phyloP scores from a whole-genome alignment of 1,140 invertebrate species.

The Drosophila melanica region DNA sequence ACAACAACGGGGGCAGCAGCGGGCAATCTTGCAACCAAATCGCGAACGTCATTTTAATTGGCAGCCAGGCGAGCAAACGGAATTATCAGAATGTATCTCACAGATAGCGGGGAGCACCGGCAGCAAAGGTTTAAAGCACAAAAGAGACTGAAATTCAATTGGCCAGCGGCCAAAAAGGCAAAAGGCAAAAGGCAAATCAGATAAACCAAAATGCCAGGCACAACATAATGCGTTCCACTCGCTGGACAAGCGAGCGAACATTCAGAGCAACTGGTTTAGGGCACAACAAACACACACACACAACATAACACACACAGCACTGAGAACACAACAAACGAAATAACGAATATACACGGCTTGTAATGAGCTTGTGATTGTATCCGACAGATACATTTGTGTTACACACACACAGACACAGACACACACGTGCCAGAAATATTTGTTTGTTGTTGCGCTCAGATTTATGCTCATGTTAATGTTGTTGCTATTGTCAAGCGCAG shows the following conservation, averaged over 20 bases:
- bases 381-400: slow-evolving; percentile 71
- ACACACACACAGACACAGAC: slow-evolving; percentile 34
- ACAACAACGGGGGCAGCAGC: neutral
- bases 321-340: slow-evolving; percentile 32
- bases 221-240: slow-evolving; percentile 56
- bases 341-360: slow-evolving; percentile 45
- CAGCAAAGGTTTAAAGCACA: slow-evolving; percentile 53
- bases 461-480: slow-evolving; percentile 63
- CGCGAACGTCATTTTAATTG: slow-evolving; percentile 74
- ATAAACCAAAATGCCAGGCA: slow-evolving; percentile 60
- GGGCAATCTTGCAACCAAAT: slow-evolving; percentile 46
- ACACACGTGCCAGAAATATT: slow-evolving; percentile 39
- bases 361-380: slow-evolving; percentile 78
- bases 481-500: slow-evolving; percentile 50
- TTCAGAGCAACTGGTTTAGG: slow-evolving; percentile 35
- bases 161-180: slow-evolving; percentile 38
- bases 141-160: slow-evolving; percentile 59
- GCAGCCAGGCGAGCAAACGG: slow-evolving; percentile 66
- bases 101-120: slow-evolving; percentile 15
- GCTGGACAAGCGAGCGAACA: slow-evolving; percentile 22
- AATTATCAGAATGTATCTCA: slow-evolving; percentile 49
- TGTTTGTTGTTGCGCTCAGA: slow-evolving; percentile 54
- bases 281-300: slow-evolving; percentile 8
- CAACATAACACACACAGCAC: slow-evolving; percentile 11
- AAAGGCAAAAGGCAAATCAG: slow-evolving; percentile 68